These are phyloP conservation scores for Lydus trimaculatus DNA, from an alignment of 2,888 invertebrate species.

Conservation along the genomic window DNA sequence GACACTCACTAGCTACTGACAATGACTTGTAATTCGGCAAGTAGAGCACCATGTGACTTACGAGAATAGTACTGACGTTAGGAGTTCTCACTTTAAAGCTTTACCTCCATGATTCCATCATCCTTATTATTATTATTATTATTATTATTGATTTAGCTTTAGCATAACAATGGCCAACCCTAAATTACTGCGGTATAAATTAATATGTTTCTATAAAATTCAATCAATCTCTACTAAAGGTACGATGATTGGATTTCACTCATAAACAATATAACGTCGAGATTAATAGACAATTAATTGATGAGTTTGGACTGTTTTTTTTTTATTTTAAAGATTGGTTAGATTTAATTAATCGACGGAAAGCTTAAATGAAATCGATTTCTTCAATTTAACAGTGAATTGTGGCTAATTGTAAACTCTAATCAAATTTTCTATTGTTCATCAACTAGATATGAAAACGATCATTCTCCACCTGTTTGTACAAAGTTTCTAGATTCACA, in stretches of 20 bases:
- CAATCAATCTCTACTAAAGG: background rate
- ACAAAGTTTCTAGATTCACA: background rate
- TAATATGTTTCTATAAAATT: conserved; percentile 1
- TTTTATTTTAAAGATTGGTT: background rate
- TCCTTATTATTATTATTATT: background rate
- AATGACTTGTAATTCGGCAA: no score
- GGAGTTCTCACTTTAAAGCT: no score
- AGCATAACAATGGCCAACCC: background rate
- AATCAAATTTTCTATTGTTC: no score
- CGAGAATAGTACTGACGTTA: no score
- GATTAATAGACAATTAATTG: background rate
- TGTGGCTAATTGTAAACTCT: no score
- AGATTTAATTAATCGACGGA: background rate
- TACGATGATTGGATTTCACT: background rate
- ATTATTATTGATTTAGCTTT: background rate
- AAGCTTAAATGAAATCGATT: no score
- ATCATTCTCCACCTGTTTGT: background rate
- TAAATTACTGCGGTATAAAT: background rate
- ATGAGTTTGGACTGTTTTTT: background rate
- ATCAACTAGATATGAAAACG: no score
- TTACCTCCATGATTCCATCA: no score
- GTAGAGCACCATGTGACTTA: no score
- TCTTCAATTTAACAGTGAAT: no score
- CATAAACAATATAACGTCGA: background rate
- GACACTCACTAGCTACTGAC: no score